A percentile compares a stretch with the other conserved stretches of the same genome.
Evolutionary conservation across 2,888 invertebrate species (phyloP).

Genomic region (Linyphia triangularis): DNA sequence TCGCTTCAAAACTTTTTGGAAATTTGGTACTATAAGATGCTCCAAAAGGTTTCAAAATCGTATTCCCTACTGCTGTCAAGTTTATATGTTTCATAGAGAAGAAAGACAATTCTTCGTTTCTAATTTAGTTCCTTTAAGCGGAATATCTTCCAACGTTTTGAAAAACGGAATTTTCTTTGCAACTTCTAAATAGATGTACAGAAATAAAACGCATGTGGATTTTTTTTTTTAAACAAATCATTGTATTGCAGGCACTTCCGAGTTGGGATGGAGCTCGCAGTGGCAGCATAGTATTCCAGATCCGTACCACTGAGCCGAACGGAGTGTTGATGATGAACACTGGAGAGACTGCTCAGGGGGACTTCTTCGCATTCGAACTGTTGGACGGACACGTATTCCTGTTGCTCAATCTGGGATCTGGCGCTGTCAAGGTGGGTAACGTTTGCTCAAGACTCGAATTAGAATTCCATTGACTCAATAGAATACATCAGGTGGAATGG

Average conservation of each 20-base stretch:
- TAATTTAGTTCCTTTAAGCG: too few relatives aligned
- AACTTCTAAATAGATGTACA: too few relatives aligned
- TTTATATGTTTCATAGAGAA: too few relatives aligned
- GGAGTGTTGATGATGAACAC: conserved; percentile 95
- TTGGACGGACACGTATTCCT: conserved; percentile 95
- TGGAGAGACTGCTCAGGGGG: conserved; percentile 85
- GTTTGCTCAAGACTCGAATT: neutral
- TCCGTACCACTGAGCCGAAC: conserved; percentile 96
- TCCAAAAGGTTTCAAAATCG: too few relatives aligned
- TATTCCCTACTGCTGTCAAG: too few relatives aligned
- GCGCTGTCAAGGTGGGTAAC: conserved; percentile 85
- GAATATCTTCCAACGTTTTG: too few relatives aligned
- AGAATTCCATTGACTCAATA: neutral
- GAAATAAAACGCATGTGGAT: too few relatives aligned
- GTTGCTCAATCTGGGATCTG: conserved; percentile 94
- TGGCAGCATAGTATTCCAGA: conserved; percentile 94
- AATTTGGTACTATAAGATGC: too few relatives aligned
- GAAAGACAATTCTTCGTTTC: too few relatives aligned
- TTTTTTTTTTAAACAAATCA: too few relatives aligned
- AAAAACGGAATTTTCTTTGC: too few relatives aligned
- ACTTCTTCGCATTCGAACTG: conserved; percentile 95
- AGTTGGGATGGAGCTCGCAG: conserved; percentile 93
- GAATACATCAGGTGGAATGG: neutral
- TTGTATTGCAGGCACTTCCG: conserved; percentile 89
- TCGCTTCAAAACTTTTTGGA: too few relatives aligned